A percentile compares a stretch with the other conserved stretches of the same genome.
These are phyloP conservation scores for Rhopalosiphum maidis DNA, from an alignment of 1,140 invertebrate genomes.

Conservation along the genomic window DNA sequence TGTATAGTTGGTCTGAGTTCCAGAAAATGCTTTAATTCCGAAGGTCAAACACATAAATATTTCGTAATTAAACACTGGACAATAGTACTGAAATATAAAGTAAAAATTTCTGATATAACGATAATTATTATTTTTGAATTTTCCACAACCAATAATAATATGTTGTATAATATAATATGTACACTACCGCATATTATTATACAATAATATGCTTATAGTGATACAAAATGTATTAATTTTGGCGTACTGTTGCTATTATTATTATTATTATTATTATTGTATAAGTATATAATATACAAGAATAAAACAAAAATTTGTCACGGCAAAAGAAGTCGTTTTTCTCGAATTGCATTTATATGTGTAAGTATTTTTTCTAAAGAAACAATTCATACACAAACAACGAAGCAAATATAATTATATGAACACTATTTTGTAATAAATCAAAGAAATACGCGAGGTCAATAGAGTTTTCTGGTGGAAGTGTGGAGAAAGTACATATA, in stretches of 20 bases:
- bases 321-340: slow-evolving; percentile 13
- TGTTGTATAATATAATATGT: neutral
- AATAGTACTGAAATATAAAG: neutral
- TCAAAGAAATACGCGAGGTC: slow-evolving; percentile 12
- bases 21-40: slow-evolving; percentile 9
- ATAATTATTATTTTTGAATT: neutral
- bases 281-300: neutral
- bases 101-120: neutral
- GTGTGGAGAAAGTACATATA: neutral
- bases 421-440: slow-evolving; percentile 40
- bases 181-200: neutral
- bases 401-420: slow-evolving; percentile 50
- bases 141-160: neutral
- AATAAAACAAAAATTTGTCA: slow-evolving; percentile 44
- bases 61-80: slow-evolving; percentile 40
- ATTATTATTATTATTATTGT: neutral
- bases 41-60: neutral
- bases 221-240: neutral
- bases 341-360: neutral
- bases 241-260: neutral
- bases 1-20: slow-evolving; percentile 30
- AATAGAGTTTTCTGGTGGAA: neutral
- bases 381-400: neutral
- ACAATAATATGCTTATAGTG: neutral
- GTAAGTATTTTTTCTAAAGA: neutral